Base-by-base conservation (phyloP, 2,797 vertebrate species). In the Chelidonichthys spinosus region DNA sequence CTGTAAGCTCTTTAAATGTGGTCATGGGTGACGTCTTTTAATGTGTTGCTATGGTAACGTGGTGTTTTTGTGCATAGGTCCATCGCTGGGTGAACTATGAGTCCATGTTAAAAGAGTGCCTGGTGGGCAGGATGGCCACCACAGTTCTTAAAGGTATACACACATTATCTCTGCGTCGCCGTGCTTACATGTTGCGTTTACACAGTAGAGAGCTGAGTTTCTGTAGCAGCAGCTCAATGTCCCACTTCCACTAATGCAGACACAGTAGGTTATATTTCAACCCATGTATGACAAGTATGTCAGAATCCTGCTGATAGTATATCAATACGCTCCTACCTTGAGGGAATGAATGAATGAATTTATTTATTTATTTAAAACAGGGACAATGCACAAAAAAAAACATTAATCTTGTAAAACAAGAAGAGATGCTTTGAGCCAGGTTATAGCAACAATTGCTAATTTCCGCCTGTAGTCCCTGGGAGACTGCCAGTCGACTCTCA, bases 71-170 rank as follows among this genome's bases (percentile, higher is more conserved):
- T 44, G 53, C 33, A 11, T 67, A 99, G 98, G 96, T 98, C 75
- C 98, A 99, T 90, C 96, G 97, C 3, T 99, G 98, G 98, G 98
- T 99, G 55, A 99, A 99, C 87, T 99, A 98, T 66, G 97, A 99
- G 85, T 99, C 97, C 2, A 99, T 99, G 98, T 82, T 99, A 86
- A 99, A 98, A 84, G 97, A 97, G 76, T 99, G 98, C 78, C 92
- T 99, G 62, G 94, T 99, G 74, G 98, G 98, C 47, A 96, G 95
- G 84, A 97, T 99, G 96, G 93, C 95, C 44, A 7, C 82, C 37
- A 13, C 92, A 71, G 62, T 85, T 69, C 46, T 82, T 42, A 97
- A 96, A 96, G 96, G 98, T 99, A 43, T 17, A 49, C 46, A 37
- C 8, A 13, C 14, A 33, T 15, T 43, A 6, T 33, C 36, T 53